Percentiles rank a stretch among this genome's conserved stretches.
phyloP scores from a whole-genome alignment of 2,113 vertebrate species.

The Boleophthalmus pectinirostris region DNA sequence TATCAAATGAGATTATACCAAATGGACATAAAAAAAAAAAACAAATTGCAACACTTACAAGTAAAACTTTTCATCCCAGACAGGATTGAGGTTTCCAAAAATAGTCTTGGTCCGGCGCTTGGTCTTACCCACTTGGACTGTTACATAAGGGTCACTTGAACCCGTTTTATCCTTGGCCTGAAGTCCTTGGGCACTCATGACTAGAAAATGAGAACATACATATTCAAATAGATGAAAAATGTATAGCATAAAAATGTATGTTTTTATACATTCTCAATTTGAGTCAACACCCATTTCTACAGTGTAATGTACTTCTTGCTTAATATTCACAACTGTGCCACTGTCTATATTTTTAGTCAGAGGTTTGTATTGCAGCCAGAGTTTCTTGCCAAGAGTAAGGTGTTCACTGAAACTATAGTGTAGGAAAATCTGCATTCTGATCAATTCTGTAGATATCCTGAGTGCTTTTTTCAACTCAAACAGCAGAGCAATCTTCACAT shows the following conservation, averaged over 20 bases:
- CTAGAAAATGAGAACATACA: conserved; percentile 65
- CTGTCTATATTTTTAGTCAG: conserved; percentile 8
- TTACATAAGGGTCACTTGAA: conserved; percentile 97
- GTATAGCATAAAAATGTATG: not conserved
- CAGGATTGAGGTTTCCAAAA: conserved; percentile 96
- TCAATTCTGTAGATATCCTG: not conserved
- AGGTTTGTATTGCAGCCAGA: conserved; percentile 6
- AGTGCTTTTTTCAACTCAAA: not conserved
- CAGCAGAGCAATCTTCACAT: conserved; percentile 11
- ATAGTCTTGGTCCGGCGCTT: conserved; percentile 96
- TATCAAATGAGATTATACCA: too few species aligned
- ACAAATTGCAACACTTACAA: conserved; percentile 81
- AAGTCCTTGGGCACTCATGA: conserved; percentile 95
- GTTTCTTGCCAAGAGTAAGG: not conserved
- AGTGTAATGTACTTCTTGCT: not conserved
- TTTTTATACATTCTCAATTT: not conserved
- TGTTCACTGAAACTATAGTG: conserved; percentile 7
- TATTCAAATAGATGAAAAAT: not conserved
- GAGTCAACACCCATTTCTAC: not conserved
- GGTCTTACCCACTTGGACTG: conserved; percentile 97
- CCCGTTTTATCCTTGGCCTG: conserved; percentile 99
- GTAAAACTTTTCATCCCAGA: conserved; percentile 97
- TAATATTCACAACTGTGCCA: not conserved
- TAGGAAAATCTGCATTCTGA: not conserved
- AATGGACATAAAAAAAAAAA: not conserved